These are phyloP conservation scores for Rattus norvegicus DNA, from an alignment of 2,113 vertebrate species.

Conservation along the genomic window DNA sequence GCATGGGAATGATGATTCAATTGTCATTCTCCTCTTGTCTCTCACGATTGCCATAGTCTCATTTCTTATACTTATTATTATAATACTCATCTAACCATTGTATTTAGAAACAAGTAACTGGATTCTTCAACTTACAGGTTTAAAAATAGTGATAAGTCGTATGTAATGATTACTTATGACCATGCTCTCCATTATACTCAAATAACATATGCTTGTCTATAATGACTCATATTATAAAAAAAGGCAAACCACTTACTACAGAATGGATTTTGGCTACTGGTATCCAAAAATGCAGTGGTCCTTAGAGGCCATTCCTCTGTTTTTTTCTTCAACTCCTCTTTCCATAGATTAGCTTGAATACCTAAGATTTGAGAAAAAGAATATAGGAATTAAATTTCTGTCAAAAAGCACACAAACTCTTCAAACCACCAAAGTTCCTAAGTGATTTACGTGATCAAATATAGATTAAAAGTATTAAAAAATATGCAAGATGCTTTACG, in stretches of 20 bases:
- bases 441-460: not conserved
- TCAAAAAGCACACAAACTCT: slow-evolving; percentile 11
- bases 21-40: not conserved
- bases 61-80: not conserved
- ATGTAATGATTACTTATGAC: not conserved
- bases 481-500: not conserved
- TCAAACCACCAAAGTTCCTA: slow-evolving; percentile 11
- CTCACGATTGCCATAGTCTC: not conserved
- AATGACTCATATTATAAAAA: not conserved
- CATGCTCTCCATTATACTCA: not conserved
- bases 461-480: not conserved
- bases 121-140: not conserved
- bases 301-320: not conserved
- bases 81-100: not conserved
- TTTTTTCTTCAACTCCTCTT: slow-evolving; percentile 51
- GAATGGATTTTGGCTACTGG: slow-evolving; percentile 63
- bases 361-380: slow-evolving; percentile 69
- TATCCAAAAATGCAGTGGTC: slow-evolving; percentile 73
- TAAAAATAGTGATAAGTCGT: not conserved
- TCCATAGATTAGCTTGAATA: slow-evolving; percentile 63
- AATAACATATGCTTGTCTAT: not conserved
- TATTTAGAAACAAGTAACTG: not conserved
- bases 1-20: not conserved
- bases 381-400: not conserved
- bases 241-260: slow-evolving; percentile 72